Evolutionary conservation across 2,113 vertebrate species (phyloP).

Genomic region (Ranitomeya variabilis): DNA sequence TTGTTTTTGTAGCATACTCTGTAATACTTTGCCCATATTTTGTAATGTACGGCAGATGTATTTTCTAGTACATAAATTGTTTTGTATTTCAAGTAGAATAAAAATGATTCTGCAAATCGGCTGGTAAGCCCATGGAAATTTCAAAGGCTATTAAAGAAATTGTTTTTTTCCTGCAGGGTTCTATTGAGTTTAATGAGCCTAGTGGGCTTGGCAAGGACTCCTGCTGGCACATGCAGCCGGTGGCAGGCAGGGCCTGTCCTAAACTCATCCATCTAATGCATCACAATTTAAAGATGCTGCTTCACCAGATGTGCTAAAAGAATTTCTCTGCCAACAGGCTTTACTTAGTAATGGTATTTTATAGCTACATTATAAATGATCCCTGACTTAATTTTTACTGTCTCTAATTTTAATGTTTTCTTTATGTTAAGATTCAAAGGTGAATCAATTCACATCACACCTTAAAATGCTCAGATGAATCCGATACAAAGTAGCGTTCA

Average conservation of each 20-base stretch:
- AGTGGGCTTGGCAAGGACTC: conserved; percentile 63
- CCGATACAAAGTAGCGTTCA: not conserved
- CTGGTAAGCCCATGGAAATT: conserved; percentile 63
- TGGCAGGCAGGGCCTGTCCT: conserved; percentile 59
- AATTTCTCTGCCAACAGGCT: conserved; percentile 62
- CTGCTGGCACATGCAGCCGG: conserved; percentile 61
- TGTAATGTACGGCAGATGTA: conserved; percentile 55
- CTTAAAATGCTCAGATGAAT: not conserved
- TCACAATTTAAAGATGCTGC: conserved; percentile 62
- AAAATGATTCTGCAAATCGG: conserved; percentile 57
- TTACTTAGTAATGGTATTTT: conserved; percentile 61
- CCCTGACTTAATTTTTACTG: conserved; percentile 38
- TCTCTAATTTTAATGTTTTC: conserved; percentile 18
- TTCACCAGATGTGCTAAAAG: conserved; percentile 67
- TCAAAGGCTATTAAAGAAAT: conserved; percentile 65
- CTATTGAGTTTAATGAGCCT: conserved; percentile 68
- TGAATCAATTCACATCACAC: not conserved
- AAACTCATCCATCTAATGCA: conserved; percentile 63
- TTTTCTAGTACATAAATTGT: conserved; percentile 58
- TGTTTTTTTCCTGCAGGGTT: conserved; percentile 62
- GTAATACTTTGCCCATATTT: conserved; percentile 50
- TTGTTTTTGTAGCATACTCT: conserved; percentile 48
- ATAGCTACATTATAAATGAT: conserved; percentile 49
- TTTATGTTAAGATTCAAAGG: conserved; percentile 10
- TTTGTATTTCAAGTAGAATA: conserved; percentile 58